phyloP scores from a whole-genome alignment of 2,888 invertebrate species.

The Zygogramma bicolorata region DNA sequence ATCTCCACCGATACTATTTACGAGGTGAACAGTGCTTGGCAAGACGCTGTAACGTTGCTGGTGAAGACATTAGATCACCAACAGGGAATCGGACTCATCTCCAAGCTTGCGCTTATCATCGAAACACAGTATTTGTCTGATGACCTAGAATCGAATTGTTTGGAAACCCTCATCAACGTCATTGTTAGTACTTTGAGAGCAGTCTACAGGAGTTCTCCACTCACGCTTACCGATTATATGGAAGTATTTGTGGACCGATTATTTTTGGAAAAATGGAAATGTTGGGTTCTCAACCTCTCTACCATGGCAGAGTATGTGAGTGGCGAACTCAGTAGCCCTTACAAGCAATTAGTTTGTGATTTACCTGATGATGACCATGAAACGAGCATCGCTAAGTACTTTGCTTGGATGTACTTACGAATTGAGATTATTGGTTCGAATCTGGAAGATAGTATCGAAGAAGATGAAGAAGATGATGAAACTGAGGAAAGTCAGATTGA shows the following conservation, averaged over 20 bases:
- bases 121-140: conserved; percentile 44
- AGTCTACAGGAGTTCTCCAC: conserved; percentile 52
- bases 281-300: conserved; percentile 41
- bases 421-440: conserved; percentile 53
- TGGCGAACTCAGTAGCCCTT: conserved; percentile 54
- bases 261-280: conserved; percentile 41
- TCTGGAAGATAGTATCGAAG: conserved; percentile 42
- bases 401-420: conserved; percentile 58
- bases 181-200: conserved; percentile 55
- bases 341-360: conserved; percentile 36
- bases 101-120: conserved; percentile 47
- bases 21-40: conserved; percentile 73
- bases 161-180: conserved; percentile 47
- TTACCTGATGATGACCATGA: conserved; percentile 28
- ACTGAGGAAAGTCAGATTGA: conserved; percentile 19
- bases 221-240: conserved; percentile 49
- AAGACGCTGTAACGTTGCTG: conserved; percentile 67
- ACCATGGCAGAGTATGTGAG: conserved; percentile 55
- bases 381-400: conserved; percentile 56
- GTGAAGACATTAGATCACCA: conserved; percentile 44
- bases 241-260: conserved; percentile 51
- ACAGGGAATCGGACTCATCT: conserved; percentile 39
- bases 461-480: conserved; percentile 42
- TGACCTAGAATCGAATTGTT: conserved; percentile 26
- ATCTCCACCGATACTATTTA: conserved; percentile 69